These are phyloP conservation scores for Baccha elongata DNA, from an alignment of 2,888 invertebrate genomes.

Conservation along the genomic window DNA sequence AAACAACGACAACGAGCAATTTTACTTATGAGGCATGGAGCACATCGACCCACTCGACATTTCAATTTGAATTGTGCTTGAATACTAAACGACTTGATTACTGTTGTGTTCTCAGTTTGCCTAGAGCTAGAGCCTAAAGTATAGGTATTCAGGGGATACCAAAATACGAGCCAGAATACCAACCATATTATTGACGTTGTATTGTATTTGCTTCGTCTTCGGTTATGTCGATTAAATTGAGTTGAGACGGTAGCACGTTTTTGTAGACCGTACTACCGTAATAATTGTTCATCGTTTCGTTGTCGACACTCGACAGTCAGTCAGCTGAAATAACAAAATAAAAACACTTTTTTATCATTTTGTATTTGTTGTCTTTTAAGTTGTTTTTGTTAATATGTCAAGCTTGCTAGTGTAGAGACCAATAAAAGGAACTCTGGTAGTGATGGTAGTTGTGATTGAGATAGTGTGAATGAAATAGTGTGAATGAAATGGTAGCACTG, in stretches of 20 bases:
- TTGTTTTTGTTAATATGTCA: slow-evolving; percentile 14
- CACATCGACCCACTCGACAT: slow-evolving; percentile 53
- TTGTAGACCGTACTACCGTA: too few relatives aligned
- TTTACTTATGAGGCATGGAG: slow-evolving; percentile 6
- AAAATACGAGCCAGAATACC: slow-evolving; percentile 3
- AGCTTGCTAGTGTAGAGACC: not conserved
- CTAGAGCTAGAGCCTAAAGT: slow-evolving; percentile 2
- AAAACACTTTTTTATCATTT: slow-evolving; percentile 2
- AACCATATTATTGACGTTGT: not conserved
- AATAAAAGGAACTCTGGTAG: not conserved
- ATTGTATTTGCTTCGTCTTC: not conserved
- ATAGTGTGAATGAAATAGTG: not conserved
- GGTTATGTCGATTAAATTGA: not conserved
- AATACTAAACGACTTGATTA: slow-evolving; percentile 39
- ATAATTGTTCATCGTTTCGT: too few relatives aligned
- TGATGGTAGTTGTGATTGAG: not conserved
- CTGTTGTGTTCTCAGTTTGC: slow-evolving; percentile 24
- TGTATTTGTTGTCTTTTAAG: not conserved
- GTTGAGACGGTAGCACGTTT: slow-evolving; percentile 7
- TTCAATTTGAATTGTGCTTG: slow-evolving; percentile 54
- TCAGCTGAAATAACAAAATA: slow-evolving; percentile 22
- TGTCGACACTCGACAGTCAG: not conserved
- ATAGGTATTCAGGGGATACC: slow-evolving; percentile 27
- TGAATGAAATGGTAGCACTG: not conserved
- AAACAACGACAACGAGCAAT: slow-evolving; percentile 24